These are phyloP conservation scores for Microcaecilia unicolor DNA, from an alignment of 2,797 vertebrate genomes.

Conservation along the genomic window DNA sequence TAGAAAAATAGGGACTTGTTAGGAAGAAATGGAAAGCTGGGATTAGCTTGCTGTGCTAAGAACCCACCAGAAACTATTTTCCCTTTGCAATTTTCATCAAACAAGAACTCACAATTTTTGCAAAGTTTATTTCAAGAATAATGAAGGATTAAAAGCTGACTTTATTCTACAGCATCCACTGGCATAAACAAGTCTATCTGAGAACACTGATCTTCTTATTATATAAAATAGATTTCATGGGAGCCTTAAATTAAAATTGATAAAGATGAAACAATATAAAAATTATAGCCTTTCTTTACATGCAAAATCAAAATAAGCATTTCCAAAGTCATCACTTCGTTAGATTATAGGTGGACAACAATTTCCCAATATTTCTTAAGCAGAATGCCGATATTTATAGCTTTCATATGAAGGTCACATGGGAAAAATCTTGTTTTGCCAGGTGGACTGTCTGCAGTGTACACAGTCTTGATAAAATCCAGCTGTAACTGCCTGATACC, in stretches of 20 bases:
- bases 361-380: constrained; percentile 31
- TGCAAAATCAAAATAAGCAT: constrained; percentile 43
- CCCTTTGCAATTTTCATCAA: constrained; percentile 12
- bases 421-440: constrained; percentile 80
- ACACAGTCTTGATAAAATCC: constrained; percentile 75
- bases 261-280: constrained; percentile 7
- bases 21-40: constrained; percentile 23
- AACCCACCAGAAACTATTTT: constrained; percentile 16
- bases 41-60: constrained; percentile 11
- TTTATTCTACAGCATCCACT: constrained; percentile 10
- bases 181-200: constrained; percentile 13
- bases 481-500: constrained; percentile 75
- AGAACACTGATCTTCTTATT: constrained; percentile 16
- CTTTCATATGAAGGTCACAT: constrained; percentile 60
- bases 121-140: constrained; percentile 22
- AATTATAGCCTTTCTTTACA: constrained; percentile 8
- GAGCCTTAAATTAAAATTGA: constrained; percentile 31
- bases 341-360: constrained; percentile 34
- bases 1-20: constrained; percentile 9
- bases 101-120: constrained; percentile 20
- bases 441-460: constrained; percentile 68
- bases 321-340: constrained; percentile 40
- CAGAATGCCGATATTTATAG: constrained; percentile 41
- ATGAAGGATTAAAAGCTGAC: constrained; percentile 4
- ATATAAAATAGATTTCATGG: constrained; percentile 16